Evolutionary conservation across 64 coral and sea anemone species (phyloP).

Genomic region (Actinia equina): DNA sequence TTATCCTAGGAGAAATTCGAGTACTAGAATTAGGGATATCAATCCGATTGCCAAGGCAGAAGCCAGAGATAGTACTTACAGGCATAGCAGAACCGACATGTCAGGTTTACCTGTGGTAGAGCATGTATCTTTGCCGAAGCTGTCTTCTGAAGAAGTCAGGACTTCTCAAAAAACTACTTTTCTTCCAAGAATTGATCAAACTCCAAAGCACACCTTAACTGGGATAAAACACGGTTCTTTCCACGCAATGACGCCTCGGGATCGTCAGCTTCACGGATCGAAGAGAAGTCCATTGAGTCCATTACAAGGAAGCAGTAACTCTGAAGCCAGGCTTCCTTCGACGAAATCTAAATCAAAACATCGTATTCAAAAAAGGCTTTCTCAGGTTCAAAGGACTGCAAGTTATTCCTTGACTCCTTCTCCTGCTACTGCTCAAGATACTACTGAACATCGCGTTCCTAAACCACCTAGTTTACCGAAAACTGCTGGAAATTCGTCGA

Average conservation of each 20-base stretch:
- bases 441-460: not conserved
- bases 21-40: not conserved
- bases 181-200: conserved; percentile 21
- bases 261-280: not conserved
- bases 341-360: conserved; percentile 3
- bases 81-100: conserved; percentile 1
- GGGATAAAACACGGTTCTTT: conserved; percentile 17
- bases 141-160: not conserved
- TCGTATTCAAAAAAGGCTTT: conserved; percentile 6
- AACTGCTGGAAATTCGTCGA: not conserved
- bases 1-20: not conserved
- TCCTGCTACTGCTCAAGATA: not conserved
- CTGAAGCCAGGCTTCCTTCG: conserved; percentile 7
- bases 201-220: conserved; percentile 1
- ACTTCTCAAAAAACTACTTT: not conserved
- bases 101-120: not conserved
- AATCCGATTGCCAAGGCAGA: conserved; percentile 35
- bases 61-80: conserved; percentile 18
- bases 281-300: conserved; percentile 18
- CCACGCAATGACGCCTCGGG: conserved; percentile 12
- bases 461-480: conserved; percentile 20
- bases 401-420: not conserved
- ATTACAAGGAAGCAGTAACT: not conserved
- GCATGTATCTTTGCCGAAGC: not conserved
- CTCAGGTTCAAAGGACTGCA: not conserved